A percentile compares a stretch with the other conserved stretches of the same genome.
These are phyloP conservation scores for Gasteruption jaculator DNA, from an alignment of 2,888 invertebrate species.

Conservation along the genomic window DNA sequence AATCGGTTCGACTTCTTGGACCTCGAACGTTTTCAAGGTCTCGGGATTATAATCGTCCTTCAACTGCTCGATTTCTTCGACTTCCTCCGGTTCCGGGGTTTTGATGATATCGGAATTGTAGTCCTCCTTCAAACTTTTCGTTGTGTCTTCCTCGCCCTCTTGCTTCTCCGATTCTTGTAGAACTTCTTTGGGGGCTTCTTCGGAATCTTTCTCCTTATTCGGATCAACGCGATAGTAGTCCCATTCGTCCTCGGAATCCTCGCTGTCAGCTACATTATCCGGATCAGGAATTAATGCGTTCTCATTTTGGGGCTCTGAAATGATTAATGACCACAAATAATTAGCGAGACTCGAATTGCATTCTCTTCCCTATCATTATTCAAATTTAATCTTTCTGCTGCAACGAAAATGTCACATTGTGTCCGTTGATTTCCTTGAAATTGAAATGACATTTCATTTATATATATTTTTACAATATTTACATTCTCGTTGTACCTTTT, in stretches of 20 bases:
- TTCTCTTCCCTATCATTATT: no score
- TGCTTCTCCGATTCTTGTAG: background rate
- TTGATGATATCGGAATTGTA: constrained; percentile 5
- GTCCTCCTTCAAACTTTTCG: constrained; percentile 9
- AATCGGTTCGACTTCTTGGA: background rate
- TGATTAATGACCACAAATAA: constrained; percentile 11
- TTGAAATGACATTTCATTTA: no score
- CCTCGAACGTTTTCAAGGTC: background rate
- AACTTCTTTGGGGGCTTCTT: background rate
- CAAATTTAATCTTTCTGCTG: no score
- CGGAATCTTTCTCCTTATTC: constrained; percentile 58
- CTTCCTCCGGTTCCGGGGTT: background rate
- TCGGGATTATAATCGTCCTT: background rate
- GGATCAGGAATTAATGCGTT: constrained; percentile 49
- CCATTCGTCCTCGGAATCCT: constrained; percentile 86
- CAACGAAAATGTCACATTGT: no score
- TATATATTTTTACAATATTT: no score
- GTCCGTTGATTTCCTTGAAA: no score
- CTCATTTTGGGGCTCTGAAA: constrained; percentile 41
- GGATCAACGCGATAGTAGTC: constrained; percentile 72
- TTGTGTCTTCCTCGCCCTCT: constrained; percentile 7
- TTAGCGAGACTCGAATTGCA: background rate
- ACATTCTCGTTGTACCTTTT: no score
- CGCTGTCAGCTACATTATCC: constrained; percentile 74
- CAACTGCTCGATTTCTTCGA: constrained; percentile 6